phyloP scores from a whole-genome alignment of 2,113 vertebrate species.

The Eupsittula cactorum region DNA sequence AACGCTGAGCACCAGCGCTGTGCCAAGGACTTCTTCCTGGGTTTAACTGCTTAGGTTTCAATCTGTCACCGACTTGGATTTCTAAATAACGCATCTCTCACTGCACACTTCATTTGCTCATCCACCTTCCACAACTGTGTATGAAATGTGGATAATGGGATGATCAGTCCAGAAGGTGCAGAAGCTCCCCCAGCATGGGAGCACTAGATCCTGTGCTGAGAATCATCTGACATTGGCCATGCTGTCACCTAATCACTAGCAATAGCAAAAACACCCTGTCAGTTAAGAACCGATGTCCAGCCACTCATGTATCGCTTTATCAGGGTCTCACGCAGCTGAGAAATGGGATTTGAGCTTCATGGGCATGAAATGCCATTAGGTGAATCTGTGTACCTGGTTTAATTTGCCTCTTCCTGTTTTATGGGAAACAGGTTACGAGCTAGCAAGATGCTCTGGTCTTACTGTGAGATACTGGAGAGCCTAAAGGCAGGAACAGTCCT shows the following conservation, averaged over 20 bases:
- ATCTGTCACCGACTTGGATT: neutral
- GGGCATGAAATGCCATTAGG: neutral
- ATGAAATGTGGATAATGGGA: neutral
- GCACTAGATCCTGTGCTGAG: neutral
- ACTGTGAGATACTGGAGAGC: neutral
- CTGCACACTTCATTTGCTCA: neutral
- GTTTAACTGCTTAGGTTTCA: neutral
- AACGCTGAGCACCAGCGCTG: neutral
- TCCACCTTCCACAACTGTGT: neutral
- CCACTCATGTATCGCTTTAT: neutral
- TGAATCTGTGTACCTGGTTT: neutral
- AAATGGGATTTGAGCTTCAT: neutral
- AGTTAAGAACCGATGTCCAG: neutral
- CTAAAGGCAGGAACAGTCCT: neutral
- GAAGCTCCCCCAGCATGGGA: neutral
- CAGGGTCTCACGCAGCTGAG: neutral
- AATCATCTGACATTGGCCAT: neutral
- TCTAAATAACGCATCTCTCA: neutral
- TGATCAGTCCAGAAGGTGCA: neutral
- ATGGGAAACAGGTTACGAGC: neutral
- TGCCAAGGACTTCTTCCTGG: neutral
- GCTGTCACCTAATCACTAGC: neutral
- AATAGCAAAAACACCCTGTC: neutral
- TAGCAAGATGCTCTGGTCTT: neutral
- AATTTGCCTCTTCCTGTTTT: neutral